Percentiles rank a stretch among this genome's conserved stretches.
Evolutionary conservation across 2,113 vertebrate genomes (phyloP).

Genomic region (Empidonax traillii): DNA sequence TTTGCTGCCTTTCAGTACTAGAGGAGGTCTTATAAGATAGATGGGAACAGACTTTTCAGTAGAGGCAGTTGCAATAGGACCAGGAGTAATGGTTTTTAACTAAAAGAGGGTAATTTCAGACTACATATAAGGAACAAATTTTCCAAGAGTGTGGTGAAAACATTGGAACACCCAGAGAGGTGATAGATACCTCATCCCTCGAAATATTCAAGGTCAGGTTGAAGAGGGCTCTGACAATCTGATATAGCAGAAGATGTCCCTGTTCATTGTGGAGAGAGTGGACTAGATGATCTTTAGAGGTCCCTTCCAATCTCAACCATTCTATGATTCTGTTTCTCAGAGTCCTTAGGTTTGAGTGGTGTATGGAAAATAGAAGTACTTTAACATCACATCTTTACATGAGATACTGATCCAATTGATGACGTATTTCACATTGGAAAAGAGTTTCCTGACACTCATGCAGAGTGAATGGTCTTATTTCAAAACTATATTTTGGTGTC

Average conservation of each 20-base stretch:
- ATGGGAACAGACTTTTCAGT: background rate
- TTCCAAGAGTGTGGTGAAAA: background rate
- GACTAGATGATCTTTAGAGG: background rate
- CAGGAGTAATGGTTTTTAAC: background rate
- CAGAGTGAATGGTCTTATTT: background rate
- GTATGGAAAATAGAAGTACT: background rate
- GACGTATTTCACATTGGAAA: background rate
- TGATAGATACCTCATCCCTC: background rate
- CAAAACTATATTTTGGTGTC: background rate
- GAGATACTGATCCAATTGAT: background rate
- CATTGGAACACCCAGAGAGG: background rate
- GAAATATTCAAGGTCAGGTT: background rate
- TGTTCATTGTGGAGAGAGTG: background rate
- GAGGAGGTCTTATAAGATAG: background rate
- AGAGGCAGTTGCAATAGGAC: background rate
- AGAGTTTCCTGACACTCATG: background rate
- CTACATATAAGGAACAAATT: background rate
- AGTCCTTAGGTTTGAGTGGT: background rate
- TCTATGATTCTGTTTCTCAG: background rate
- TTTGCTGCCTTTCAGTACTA: background rate
- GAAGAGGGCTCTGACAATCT: rapidly evolving
- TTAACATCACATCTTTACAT: background rate
- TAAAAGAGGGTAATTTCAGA: background rate
- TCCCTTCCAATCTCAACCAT: background rate
- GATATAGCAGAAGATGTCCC: background rate